Evolutionary conservation across 2,888 invertebrate species (phyloP).

Genomic region (Lapara coniferarum): DNA sequence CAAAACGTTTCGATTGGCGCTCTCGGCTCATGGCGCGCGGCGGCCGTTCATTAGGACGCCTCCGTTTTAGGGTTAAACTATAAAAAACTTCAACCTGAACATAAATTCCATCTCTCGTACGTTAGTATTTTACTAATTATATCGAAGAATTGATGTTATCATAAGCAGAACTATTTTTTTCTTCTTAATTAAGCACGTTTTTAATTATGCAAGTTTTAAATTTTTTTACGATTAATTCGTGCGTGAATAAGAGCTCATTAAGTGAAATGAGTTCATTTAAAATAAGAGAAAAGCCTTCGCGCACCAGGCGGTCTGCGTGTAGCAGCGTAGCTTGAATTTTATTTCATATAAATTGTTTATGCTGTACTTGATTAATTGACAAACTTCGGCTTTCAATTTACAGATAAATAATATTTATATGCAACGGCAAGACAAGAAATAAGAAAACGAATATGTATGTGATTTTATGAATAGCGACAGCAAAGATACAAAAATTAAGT

Average conservation of each 20-base stretch:
- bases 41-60: constrained; percentile 12
- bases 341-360: background rate
- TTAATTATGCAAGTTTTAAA: constrained; percentile 1
- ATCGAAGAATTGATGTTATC: background rate
- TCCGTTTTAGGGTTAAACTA: constrained; percentile 16
- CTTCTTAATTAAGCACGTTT: background rate
- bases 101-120: constrained; percentile 11
- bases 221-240: background rate
- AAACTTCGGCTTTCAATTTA: background rate
- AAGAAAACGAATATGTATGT: too few species aligned
- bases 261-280: background rate
- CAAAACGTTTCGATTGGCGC: constrained; percentile 8
- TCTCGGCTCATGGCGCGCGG: background rate
- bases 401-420: too few species aligned
- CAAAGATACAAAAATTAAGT: too few species aligned
- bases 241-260: constrained; percentile 14
- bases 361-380: background rate
- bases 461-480: too few species aligned
- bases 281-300: background rate
- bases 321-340: constrained; percentile 4
- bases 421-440: background rate
- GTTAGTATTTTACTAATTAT: constrained; percentile 14
- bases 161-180: too few species aligned
- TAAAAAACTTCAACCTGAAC: constrained; percentile 2
- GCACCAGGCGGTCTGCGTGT: constrained; percentile 3